These are phyloP conservation scores for Elaphurus davidianus DNA, from an alignment of 2,113 vertebrate species.

Conservation along the genomic window DNA sequence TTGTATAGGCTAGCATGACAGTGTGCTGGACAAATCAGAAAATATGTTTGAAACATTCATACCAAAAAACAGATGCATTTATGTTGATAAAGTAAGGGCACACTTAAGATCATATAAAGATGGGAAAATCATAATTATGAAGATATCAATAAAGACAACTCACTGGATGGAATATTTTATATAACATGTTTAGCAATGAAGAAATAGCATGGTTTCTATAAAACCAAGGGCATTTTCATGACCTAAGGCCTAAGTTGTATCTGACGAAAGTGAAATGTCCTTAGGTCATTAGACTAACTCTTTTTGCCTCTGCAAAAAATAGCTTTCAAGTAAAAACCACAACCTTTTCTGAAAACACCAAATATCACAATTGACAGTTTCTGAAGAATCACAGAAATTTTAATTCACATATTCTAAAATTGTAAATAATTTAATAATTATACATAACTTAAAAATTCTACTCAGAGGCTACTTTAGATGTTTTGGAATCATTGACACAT, in stretches of 20 bases:
- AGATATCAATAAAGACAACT: neutral
- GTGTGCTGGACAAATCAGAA: neutral
- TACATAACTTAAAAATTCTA: neutral
- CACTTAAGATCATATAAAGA: neutral
- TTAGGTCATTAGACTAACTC: neutral
- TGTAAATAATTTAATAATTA: neutral
- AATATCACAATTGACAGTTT: neutral
- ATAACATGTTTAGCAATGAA: neutral
- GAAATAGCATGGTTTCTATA: neutral
- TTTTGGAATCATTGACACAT: neutral
- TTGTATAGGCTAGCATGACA: neutral
- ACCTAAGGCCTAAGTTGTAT: neutral
- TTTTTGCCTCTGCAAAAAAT: neutral
- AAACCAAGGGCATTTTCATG: neutral
- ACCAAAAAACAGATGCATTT: neutral
- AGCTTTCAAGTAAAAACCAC: neutral
- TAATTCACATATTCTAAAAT: neutral
- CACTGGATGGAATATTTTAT: neutral
- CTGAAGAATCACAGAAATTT: neutral
- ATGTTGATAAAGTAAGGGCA: neutral
- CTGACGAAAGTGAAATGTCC: neutral
- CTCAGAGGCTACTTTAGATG: neutral
- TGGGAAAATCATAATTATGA: neutral
- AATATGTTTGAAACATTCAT: neutral
- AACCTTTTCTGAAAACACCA: neutral